Evolutionary conservation across 2,113 vertebrate species (phyloP).

Genomic region (Cyphomyrus plagiostoma): DNA sequence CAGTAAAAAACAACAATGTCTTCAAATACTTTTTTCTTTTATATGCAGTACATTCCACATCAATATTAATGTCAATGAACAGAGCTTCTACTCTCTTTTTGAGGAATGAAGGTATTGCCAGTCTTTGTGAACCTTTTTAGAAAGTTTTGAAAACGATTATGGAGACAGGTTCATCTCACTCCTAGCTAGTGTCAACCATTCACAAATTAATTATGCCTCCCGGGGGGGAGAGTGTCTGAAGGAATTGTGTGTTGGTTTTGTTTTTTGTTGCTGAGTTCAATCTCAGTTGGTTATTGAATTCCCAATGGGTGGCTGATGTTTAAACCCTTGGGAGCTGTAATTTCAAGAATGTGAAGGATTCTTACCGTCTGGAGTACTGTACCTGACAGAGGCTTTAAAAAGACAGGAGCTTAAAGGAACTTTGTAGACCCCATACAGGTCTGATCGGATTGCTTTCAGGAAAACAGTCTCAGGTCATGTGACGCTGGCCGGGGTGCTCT

Average conservation of each 20-base stretch:
- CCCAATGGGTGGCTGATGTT: slow-evolving; percentile 20
- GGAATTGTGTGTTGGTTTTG: slow-evolving; percentile 1
- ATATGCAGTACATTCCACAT: neutral
- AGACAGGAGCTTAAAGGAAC: neutral
- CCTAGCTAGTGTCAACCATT: slow-evolving; percentile 28
- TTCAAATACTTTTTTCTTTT: neutral
- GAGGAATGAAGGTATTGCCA: neutral
- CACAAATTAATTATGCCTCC: neutral
- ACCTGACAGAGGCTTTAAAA: neutral
- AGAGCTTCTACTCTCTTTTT: neutral
- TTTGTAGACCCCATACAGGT: neutral
- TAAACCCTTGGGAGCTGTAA: neutral
- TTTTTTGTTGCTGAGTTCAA: neutral
- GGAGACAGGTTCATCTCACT: neutral
- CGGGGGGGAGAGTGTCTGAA: neutral
- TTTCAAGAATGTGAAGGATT: neutral
- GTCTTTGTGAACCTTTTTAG: neutral
- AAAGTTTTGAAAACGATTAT: neutral
- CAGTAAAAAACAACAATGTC: neutral
- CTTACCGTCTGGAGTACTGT: neutral
- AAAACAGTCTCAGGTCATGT: neutral
- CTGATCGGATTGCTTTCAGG: neutral
- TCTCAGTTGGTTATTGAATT: slow-evolving; percentile 38
- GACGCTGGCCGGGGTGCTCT: neutral
- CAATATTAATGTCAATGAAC: neutral